Conservation (phyloP, 2,888 invertebrate species). For the Abrostola triplasia region DNA sequence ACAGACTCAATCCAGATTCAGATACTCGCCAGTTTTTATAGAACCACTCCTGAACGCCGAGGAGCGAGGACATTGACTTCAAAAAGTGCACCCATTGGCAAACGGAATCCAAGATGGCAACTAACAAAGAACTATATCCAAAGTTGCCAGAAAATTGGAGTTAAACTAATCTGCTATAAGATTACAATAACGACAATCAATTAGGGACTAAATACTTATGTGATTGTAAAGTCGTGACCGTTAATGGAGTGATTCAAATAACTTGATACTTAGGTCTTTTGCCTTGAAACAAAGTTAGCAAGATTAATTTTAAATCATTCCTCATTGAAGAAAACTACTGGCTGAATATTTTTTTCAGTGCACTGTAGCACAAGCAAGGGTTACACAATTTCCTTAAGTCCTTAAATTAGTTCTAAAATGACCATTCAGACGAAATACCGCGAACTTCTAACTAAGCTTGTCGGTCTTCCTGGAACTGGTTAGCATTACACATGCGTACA, state of each 20-base stretch:
- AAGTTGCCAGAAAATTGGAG: constrained; percentile 11
- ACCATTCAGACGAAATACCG: constrained; percentile 17
- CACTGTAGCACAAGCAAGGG: neutral
- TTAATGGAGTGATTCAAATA: constrained; percentile 15
- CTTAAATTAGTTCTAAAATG: constrained; percentile 11
- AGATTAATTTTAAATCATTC: too few relatives aligned
- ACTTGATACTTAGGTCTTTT: too few relatives aligned
- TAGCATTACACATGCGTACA: constrained; percentile 9
- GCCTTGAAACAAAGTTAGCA: too few relatives aligned
- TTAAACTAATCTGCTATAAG: too few relatives aligned
- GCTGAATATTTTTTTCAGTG: neutral
- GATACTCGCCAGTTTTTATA: too few relatives aligned
- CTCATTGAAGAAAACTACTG: neutral
- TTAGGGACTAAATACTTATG: constrained; percentile 6
- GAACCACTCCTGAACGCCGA: too few relatives aligned
- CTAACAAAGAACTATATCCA: constrained; percentile 27
- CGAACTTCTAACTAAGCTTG: constrained; percentile 17
- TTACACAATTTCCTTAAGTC: constrained; percentile 12
- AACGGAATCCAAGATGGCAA: constrained; percentile 25
- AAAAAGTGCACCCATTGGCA: constrained; percentile 27
- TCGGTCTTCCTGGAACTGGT: constrained; percentile 15
- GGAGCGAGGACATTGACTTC: constrained; percentile 46
- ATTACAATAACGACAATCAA: constrained; percentile 30
- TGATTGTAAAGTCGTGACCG: neutral
- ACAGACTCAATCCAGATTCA: too few relatives aligned